Evolutionary conservation across 2,888 invertebrate species (phyloP).

Genomic region (Gymnosoma rotundatum): DNA sequence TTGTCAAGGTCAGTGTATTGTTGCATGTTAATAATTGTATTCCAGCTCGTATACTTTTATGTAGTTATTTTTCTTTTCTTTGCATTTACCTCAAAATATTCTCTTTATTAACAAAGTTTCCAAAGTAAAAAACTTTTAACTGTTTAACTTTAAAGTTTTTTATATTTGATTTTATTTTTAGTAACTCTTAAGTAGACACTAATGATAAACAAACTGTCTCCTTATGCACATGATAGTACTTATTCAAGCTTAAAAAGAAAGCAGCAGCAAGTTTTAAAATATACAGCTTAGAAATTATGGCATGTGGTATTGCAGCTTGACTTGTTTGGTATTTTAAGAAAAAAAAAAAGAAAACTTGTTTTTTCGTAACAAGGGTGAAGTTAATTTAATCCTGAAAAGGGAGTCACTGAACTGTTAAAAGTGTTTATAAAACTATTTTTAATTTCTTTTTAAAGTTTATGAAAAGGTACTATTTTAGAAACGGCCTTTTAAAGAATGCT

Average conservation of each 20-base stretch:
- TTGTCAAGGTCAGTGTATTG: constrained; percentile 67
- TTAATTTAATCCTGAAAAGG: not conserved
- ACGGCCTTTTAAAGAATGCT: too few relatives aligned
- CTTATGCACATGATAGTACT: not conserved
- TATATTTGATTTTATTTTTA: not conserved
- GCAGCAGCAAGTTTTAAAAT: constrained; percentile 15
- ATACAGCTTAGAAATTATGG: not conserved
- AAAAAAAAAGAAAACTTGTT: not conserved
- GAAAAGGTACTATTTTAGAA: not conserved
- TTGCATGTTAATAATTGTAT: constrained; percentile 34
- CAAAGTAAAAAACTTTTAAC: constrained; percentile 17
- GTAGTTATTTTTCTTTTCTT: constrained; percentile 1
- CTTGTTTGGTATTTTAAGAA: not conserved
- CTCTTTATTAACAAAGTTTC: not conserved
- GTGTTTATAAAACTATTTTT: too few relatives aligned
- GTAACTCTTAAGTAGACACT: constrained; percentile 35
- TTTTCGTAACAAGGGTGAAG: not conserved
- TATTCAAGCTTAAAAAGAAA: not conserved
- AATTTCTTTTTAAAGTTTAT: too few relatives aligned
- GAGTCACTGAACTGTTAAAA: not conserved
- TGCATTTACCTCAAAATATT: constrained; percentile 24
- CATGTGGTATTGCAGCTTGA: constrained; percentile 5
- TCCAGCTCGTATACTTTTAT: not conserved
- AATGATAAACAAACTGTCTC: constrained; percentile 9
- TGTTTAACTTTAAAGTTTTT: constrained; percentile 21